phyloP scores from a whole-genome alignment of 2,113 vertebrate species.

The Calonectris borealis region DNA sequence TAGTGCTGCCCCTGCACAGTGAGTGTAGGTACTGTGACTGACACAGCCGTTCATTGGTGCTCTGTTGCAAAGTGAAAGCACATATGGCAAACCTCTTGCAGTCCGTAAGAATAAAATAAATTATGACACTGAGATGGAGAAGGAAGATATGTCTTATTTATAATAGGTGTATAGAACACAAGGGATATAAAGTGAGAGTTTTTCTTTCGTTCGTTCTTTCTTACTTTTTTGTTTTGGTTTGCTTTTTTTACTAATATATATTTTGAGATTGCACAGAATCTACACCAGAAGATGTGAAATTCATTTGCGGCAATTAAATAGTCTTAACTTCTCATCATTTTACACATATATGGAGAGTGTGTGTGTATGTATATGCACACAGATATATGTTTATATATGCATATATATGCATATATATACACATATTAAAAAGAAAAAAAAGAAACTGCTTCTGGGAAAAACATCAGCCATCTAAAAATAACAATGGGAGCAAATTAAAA shows the following conservation, averaged over 20 bases:
- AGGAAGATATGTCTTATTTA: conserved; percentile 86
- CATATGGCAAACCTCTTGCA: conserved; percentile 73
- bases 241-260: conserved; percentile 85
- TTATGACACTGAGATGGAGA: conserved; percentile 67
- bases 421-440: background rate
- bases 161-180: conserved; percentile 90
- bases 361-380: background rate
- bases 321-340: conserved; percentile 71
- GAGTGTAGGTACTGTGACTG: conserved; percentile 27
- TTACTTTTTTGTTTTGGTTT: conserved; percentile 27
- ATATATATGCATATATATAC: background rate
- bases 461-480: conserved; percentile 75
- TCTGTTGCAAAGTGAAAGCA: conserved; percentile 81
- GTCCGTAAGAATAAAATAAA: conserved; percentile 69
- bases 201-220: conserved; percentile 38
- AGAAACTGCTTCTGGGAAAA: conserved; percentile 64
- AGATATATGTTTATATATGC: background rate
- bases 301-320: conserved; percentile 57
- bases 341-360: background rate
- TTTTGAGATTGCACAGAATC: conserved; percentile 90
- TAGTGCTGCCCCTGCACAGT: conserved; percentile 53
- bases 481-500: conserved; percentile 60
- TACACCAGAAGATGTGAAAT: conserved; percentile 86
- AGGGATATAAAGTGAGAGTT: conserved; percentile 78
- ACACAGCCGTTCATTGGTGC: conserved; percentile 72